Conservation (phyloP, 2,113 vertebrate species). For the Rhynchomys soricoides region DNA sequence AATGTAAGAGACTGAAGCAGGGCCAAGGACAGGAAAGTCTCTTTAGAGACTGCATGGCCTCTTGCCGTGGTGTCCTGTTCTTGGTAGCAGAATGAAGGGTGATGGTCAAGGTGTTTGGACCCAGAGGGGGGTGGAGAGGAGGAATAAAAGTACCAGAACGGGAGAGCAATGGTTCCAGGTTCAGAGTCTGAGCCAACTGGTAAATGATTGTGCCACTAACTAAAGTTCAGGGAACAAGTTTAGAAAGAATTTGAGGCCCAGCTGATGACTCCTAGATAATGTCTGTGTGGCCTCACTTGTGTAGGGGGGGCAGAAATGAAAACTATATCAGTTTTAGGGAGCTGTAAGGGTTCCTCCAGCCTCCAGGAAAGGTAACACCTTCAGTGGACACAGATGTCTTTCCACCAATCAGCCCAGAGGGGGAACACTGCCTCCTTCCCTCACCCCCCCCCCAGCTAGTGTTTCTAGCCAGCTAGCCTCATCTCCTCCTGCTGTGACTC, state of each 20-base stretch:
- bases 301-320: not conserved
- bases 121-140: no score
- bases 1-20: not conserved
- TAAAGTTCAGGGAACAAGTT: not conserved
- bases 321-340: not conserved
- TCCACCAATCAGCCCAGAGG: not conserved
- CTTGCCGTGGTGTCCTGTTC: not conserved
- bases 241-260: slow-evolving; percentile 7
- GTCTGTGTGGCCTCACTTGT: not conserved
- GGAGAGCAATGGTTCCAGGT: not conserved
- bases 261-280: not conserved
- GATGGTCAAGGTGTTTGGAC: not conserved
- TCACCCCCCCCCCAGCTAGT: not conserved
- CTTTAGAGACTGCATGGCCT: not conserved
- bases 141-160: not conserved
- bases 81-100: not conserved
- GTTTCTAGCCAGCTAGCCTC: no score
- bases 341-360: slow-evolving; percentile 1
- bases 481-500: not conserved
- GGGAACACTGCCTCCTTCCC: not conserved
- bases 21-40: not conserved
- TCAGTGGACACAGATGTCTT: not conserved
- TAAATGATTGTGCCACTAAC: not conserved
- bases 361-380: not conserved
- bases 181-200: not conserved